These are phyloP conservation scores for Alsophila aescularia DNA, from an alignment of 2,888 invertebrate species.

Conservation along the genomic window DNA sequence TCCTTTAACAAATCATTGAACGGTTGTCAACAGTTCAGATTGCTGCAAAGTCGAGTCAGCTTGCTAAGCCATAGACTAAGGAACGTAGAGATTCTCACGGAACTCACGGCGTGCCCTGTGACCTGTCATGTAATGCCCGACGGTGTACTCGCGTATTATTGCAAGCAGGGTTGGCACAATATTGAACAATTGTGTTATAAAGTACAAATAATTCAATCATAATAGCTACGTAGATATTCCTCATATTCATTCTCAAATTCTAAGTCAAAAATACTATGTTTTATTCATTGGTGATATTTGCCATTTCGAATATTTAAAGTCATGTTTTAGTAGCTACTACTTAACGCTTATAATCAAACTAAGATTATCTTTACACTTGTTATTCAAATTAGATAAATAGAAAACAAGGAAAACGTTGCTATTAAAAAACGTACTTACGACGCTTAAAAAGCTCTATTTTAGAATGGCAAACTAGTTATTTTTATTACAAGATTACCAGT, in stretches of 20 bases:
- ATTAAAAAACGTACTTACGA: background rate
- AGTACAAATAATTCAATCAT: too few relatives aligned
- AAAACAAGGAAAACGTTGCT: background rate
- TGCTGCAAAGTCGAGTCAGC: slow-evolving; percentile 42
- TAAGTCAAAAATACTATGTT: too few relatives aligned
- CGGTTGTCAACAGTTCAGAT: slow-evolving; percentile 43
- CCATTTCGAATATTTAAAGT: too few relatives aligned
- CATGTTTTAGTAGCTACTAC: slow-evolving; percentile 10
- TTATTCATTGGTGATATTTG: too few relatives aligned
- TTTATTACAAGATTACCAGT: slow-evolving; percentile 29
- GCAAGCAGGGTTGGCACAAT: slow-evolving; percentile 29
- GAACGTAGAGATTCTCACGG: slow-evolving; percentile 59
- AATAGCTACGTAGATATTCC: too few relatives aligned
- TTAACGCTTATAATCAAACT: background rate
- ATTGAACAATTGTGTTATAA: background rate
- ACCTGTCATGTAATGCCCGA: slow-evolving; percentile 30
- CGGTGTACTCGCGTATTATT: slow-evolving; percentile 17
- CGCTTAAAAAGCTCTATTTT: slow-evolving; percentile 20
- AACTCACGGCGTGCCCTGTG: slow-evolving; percentile 55
- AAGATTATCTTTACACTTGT: slow-evolving; percentile 1
- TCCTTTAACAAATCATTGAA: slow-evolving; percentile 8
- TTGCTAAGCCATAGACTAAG: slow-evolving; percentile 39
- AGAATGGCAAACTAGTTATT: slow-evolving; percentile 22
- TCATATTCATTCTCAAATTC: too few relatives aligned
- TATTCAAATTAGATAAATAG: slow-evolving; percentile 2